Percentiles rank a stretch among this genome's conserved stretches.
Evolutionary conservation across 30 jellyfish, hydroid and myxozoan species (phyloP).

Genomic region (Sanderia malayensis): DNA sequence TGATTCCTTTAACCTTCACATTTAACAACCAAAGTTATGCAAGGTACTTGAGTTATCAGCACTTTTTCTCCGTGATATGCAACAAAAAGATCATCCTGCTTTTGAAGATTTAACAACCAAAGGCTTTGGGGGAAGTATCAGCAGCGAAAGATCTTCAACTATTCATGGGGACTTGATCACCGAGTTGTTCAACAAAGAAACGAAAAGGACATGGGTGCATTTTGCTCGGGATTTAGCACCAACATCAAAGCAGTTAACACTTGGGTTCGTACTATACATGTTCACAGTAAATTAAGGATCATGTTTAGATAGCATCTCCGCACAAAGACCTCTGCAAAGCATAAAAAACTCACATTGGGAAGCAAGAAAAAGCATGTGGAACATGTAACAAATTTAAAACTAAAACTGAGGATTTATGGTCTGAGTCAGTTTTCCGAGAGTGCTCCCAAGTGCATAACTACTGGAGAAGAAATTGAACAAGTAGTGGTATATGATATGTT

Average conservation of each 20-base stretch:
- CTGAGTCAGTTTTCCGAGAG: no score
- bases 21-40: constrained; percentile 48
- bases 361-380: constrained; percentile 7
- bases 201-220: constrained; percentile 53
- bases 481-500: no score
- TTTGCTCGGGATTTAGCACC: constrained; percentile 38
- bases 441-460: no score
- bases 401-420: constrained; percentile 8
- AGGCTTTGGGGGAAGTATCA: constrained; percentile 35
- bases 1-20: constrained; percentile 32
- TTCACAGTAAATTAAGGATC: not conserved
- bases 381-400: constrained; percentile 7
- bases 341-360: constrained; percentile 35
- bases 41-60: constrained; percentile 35
- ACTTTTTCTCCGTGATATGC: not conserved
- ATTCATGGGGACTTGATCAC: constrained; percentile 57
- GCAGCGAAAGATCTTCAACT: constrained; percentile 30
- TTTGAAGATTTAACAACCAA: constrained; percentile 19
- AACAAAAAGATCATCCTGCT: constrained; percentile 38
- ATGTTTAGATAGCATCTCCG: constrained; percentile 17
- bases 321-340: constrained; percentile 19
- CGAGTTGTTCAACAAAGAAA: constrained; percentile 50
- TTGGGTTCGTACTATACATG: constrained; percentile 49
- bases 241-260: constrained; percentile 33
- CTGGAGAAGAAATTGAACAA: no score